A percentile compares a stretch with the other conserved stretches of the same genome.
phyloP scores from a whole-genome alignment of 2,888 invertebrate species.

The Thelaira solivaga region DNA sequence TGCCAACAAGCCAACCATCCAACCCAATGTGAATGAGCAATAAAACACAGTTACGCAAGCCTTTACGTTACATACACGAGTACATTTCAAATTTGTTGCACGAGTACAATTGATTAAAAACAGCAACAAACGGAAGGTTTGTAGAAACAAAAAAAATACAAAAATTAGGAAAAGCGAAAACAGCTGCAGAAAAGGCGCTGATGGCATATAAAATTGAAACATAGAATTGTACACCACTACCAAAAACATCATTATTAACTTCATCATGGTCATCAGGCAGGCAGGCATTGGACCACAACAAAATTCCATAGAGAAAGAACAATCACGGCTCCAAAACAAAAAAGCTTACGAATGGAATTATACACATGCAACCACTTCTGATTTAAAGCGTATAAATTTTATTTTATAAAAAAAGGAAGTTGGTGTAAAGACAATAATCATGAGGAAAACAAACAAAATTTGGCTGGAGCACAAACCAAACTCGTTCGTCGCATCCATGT shows the following conservation, averaged over 20 bases:
- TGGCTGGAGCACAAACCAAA: not conserved
- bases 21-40: not conserved
- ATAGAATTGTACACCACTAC: constrained; percentile 3
- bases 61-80: too few species aligned
- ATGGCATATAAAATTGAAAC: constrained; percentile 34
- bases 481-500: not conserved
- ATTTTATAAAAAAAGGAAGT: constrained; percentile 21
- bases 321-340: constrained; percentile 42
- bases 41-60: constrained; percentile 32
- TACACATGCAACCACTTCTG: not conserved
- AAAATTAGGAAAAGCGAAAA: constrained; percentile 40
- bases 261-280: not conserved
- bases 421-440: constrained; percentile 34
- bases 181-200: constrained; percentile 50
- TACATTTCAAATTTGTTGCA: constrained; percentile 28
- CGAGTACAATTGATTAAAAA: not conserved
- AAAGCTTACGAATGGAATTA: not conserved
- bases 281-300: too few species aligned
- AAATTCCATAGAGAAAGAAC: constrained; percentile 20
- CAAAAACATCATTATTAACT: constrained; percentile 14
- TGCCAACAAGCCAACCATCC: too few species aligned
- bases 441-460: constrained; percentile 16
- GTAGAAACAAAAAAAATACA: not conserved
- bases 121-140: not conserved
- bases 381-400: constrained; percentile 22